Conservation (phyloP, 2,113 vertebrate species). For the Phylloscopus trochilus region DNA sequence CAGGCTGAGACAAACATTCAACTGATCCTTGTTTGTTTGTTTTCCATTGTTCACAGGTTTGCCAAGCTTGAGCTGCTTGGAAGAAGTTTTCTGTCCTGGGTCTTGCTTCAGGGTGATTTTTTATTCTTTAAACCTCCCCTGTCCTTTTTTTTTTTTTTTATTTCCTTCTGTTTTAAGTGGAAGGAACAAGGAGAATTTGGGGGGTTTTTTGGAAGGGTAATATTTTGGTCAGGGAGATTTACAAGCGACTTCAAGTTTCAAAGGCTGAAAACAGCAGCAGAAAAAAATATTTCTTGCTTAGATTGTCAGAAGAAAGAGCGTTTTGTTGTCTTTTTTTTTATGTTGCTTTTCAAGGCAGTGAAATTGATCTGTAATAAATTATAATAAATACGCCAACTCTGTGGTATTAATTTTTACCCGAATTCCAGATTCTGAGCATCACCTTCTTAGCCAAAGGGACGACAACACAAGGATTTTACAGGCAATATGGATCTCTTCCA, state of each 20-base stretch:
- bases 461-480: background rate
- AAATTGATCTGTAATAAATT: background rate
- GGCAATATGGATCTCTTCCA: background rate
- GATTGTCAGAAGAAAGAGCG: background rate
- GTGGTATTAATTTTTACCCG: background rate
- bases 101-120: background rate
- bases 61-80: conserved; percentile 13
- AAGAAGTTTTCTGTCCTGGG: background rate
- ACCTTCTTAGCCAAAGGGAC: background rate
- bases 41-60: conserved; percentile 21
- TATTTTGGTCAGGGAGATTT: background rate
- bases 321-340: background rate
- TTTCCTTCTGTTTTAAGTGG: background rate
- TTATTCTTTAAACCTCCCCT: background rate
- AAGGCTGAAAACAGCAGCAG: background rate
- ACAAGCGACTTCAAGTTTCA: background rate
- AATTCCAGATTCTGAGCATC: background rate
- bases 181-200: background rate
- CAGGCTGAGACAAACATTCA: background rate
- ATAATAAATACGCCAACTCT: background rate
- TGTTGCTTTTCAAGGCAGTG: background rate
- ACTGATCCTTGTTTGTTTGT: background rate
- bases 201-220: background rate
- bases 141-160: background rate
- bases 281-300: background rate